phyloP scores from a whole-genome alignment of 37 sponge, comb jelly and placozoan genomes.

The Axinella damicornis region DNA sequence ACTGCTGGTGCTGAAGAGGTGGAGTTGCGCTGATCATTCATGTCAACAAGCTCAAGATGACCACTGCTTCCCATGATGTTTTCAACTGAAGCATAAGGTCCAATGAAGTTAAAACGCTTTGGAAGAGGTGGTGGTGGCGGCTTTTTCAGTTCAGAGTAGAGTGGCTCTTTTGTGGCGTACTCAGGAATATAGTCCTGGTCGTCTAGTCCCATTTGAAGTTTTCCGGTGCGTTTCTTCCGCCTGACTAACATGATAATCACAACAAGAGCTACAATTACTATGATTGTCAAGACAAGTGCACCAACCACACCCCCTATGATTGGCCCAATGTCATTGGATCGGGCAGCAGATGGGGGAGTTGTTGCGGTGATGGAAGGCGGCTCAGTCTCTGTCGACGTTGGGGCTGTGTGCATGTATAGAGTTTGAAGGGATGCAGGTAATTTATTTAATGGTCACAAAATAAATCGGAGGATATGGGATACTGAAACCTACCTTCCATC shows the following conservation, averaged over 20 bases:
- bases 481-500: too few species aligned
- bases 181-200: not conserved
- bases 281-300: conserved; percentile 7
- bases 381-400: too few species aligned
- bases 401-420: too few species aligned
- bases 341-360: too few species aligned
- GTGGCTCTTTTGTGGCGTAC: conserved; percentile 16
- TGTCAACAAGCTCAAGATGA: conserved; percentile 31
- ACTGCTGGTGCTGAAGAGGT: not conserved
- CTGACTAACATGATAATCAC: not conserved
- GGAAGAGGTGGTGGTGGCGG: conserved; percentile 59
- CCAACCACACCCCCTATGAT: conserved; percentile 8
- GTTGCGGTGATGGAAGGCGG: too few species aligned
- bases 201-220: not conserved
- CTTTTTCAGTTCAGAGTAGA: conserved; percentile 50
- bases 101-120: not conserved
- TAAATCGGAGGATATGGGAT: too few species aligned
- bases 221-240: not conserved
- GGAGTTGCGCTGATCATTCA: not conserved
- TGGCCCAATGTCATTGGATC: not conserved
- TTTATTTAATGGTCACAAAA: too few species aligned
- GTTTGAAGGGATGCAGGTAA: too few species aligned
- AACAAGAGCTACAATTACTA: conserved; percentile 1
- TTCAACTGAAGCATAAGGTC: conserved; percentile 37
- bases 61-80: conserved; percentile 11